phyloP scores from a whole-genome alignment of 2,888 invertebrate species.

The Dione vanillae region DNA sequence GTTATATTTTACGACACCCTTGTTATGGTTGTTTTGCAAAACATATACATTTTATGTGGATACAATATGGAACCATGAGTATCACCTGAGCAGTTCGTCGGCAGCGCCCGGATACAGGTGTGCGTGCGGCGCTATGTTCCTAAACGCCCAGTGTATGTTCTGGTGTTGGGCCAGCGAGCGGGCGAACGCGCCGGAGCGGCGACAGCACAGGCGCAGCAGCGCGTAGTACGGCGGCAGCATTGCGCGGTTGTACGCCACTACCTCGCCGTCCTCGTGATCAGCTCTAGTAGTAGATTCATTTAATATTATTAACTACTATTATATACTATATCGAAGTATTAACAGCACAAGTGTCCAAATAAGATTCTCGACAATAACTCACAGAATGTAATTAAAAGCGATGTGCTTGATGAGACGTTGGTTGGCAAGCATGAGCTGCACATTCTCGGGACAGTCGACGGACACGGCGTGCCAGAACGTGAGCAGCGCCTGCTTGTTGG shows the following conservation, averaged over 20 bases:
- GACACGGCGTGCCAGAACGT: constrained; percentile 97
- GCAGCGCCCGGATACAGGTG: constrained; percentile 96
- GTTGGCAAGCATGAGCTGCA: constrained; percentile 93
- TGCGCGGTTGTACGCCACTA: constrained; percentile 95
- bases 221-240: constrained; percentile 98
- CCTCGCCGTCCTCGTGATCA: constrained; percentile 98
- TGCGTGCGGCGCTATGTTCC: constrained; percentile 98
- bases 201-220: constrained; percentile 94
- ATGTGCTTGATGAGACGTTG: constrained; percentile 96
- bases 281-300: constrained; percentile 86
- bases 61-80: too few species aligned
- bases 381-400: constrained; percentile 98
- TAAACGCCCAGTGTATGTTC: constrained; percentile 98
- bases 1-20: too few species aligned
- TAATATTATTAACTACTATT: too few species aligned
- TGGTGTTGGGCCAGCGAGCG: constrained; percentile 95
- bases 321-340: neutral
- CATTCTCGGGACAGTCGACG: constrained; percentile 96
- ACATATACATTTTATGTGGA: too few species aligned
- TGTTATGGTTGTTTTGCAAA: too few species aligned
- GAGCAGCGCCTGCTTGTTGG: constrained; percentile 96
- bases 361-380: constrained; percentile 68
- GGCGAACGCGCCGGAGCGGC: constrained; percentile 93
- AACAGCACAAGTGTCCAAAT: neutral
- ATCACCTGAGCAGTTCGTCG: constrained; percentile 92